Conservation (phyloP, 2,797 vertebrate species). For the Aplochiton taeniatus region DNA sequence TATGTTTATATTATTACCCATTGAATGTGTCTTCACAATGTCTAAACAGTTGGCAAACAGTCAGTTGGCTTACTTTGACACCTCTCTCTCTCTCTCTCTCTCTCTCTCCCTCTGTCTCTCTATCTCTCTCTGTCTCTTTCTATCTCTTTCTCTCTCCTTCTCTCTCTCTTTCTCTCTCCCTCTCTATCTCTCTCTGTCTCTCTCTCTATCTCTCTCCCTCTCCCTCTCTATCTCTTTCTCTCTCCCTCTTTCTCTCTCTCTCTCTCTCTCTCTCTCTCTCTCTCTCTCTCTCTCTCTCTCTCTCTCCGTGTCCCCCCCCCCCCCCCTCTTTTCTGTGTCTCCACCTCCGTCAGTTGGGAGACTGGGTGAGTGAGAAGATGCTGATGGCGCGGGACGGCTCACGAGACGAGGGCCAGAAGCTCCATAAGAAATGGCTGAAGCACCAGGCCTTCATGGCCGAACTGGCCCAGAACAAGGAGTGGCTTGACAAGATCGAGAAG, state of each 20-base stretch:
- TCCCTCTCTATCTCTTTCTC: not conserved
- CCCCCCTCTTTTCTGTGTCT: not conserved
- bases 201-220: not conserved
- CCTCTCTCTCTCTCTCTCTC: not conserved
- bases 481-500: constrained; percentile 91
- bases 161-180: constrained; percentile 17
- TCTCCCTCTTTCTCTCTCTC: too few relatives aligned
- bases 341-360: constrained; percentile 70
- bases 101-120: not conserved
- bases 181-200: constrained; percentile 2
- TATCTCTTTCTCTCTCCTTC: not conserved
- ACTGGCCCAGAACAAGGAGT: constrained; percentile 89
- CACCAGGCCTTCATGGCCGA: constrained; percentile 93
- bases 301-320: constrained; percentile 3
- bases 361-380: constrained; percentile 87
- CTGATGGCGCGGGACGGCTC: constrained; percentile 86
- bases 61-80: constrained; percentile 14
- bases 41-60: constrained; percentile 3
- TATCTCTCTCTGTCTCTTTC: not conserved
- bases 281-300: too few relatives aligned
- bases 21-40: constrained; percentile 8
- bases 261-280: too few relatives aligned
- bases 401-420: constrained; percentile 83
- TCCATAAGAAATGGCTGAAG: constrained; percentile 90
- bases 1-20: not conserved